Conservation (phyloP, 1,140 invertebrate genomes). For the Lycorma delicatula region DNA sequence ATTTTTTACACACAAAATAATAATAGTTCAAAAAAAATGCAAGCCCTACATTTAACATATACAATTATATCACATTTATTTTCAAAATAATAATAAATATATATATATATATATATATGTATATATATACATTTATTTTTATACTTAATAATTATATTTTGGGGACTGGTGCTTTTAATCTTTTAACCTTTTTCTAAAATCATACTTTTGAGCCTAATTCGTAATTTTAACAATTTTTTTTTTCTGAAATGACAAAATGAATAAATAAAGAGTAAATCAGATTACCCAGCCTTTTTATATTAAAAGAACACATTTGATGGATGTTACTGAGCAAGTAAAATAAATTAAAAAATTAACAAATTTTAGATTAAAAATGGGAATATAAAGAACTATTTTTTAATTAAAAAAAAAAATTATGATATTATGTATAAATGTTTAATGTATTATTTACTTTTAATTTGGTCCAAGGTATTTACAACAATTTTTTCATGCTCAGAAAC, state of each 20-base stretch:
- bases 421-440: too few relatives aligned
- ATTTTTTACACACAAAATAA: not conserved
- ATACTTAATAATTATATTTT: slow-evolving; percentile 16
- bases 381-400: not conserved
- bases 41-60: slow-evolving; percentile 30
- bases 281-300: not conserved
- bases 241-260: slow-evolving; percentile 11
- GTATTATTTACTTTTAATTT: too few relatives aligned
- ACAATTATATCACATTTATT: slow-evolving; percentile 31
- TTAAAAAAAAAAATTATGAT: too few relatives aligned
- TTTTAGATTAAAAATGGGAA: not conserved
- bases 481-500: too few relatives aligned
- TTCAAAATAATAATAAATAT: slow-evolving; percentile 15
- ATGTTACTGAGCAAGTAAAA: not conserved
- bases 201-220: slow-evolving; percentile 2
- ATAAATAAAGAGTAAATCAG: not conserved
- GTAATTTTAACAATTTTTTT: not conserved
- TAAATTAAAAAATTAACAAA: not conserved
- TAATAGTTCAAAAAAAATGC: slow-evolving; percentile 24
- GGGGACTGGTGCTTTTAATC: slow-evolving; percentile 10
- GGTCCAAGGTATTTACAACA: too few relatives aligned
- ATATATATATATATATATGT: slow-evolving; percentile 3
- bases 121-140: slow-evolving; percentile 21
- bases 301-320: not conserved
- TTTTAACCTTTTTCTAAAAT: slow-evolving; percentile 13